Evolutionary conservation across 2,113 vertebrate species (phyloP), one percentile per base, ranked within the genome.

Genomic region (Aptenodytes patagonicus): DNA sequence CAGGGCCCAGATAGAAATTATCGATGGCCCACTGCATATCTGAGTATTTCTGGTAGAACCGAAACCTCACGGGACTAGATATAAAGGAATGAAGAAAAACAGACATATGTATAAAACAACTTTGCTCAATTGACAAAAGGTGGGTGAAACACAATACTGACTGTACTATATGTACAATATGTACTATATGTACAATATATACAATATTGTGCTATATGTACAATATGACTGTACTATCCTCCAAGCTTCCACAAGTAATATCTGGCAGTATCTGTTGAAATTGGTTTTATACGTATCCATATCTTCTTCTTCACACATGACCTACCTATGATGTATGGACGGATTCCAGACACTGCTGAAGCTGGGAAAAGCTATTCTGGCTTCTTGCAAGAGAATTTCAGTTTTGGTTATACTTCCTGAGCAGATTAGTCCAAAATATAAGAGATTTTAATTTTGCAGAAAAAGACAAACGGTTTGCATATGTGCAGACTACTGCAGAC

Each of bases 1-100:
- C 98, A 60, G 99, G 99, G 31, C 99, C 99, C 76, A 99, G 99
- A 95, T 99, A 99, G 96, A 99, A 99, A 96, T 99, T 99, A 97
- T 99, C 99, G 10, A 99, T 99, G 34, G 98, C 99, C 99, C 99
- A 99, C 91, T 99, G 99, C 70, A 98, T 95, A 91, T 99, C 99
- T 54, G 99, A 99, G 93, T 99, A 99, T 97, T 99, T 99, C 98
- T 99, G 99, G 97, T 99, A 99, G 97, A 99, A 99, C n/a, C 99
- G 98, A 98, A 99, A 99, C 57, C 99, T 98, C 80, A 99, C 99
- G 0, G 99, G 97, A 84, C 99, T 99, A 91, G 78, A 92, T 66
- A 80, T 36, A 83, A 69, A 95, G 75, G 80, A 97, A 95, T 58
- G 81, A 83, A 95, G 77, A 47, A 88, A 95, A 97, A 18, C 31